Percentiles rank a stretch among this genome's conserved stretches.
Conservation (phyloP, 2,797 vertebrate genomes). For the Uromys caudimaculatus region DNA sequence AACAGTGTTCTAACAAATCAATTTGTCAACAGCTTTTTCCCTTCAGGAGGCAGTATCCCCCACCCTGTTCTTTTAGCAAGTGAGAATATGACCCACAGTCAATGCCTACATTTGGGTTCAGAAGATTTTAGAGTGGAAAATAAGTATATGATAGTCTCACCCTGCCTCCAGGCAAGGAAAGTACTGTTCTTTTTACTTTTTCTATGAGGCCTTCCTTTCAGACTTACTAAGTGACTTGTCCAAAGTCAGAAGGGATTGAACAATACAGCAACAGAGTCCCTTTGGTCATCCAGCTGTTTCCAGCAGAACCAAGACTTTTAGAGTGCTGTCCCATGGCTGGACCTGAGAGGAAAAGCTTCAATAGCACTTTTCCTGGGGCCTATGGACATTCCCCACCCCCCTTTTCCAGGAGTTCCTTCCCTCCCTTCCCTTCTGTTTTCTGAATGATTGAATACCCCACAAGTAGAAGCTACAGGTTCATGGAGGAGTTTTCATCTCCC, state of each 20-base stretch:
- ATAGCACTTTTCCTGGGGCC: background rate
- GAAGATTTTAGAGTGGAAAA: slow-evolving; percentile 30
- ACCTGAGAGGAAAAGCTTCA: background rate
- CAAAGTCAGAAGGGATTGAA: slow-evolving; percentile 29
- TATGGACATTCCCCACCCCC: background rate
- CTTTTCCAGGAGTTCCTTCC: background rate
- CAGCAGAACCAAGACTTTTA: background rate
- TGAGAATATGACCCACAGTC: background rate
- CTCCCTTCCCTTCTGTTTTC: background rate
- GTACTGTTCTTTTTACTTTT: background rate
- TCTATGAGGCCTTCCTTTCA: background rate
- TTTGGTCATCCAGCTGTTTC: background rate
- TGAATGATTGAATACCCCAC: background rate
- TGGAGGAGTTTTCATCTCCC: slow-evolving; percentile 60
- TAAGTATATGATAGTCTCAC: background rate
- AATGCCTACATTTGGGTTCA: background rate
- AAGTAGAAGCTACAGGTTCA: slow-evolving; percentile 72
- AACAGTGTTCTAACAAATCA: slow-evolving; percentile 64
- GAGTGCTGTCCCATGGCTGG: background rate
- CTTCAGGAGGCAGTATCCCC: slow-evolving; percentile 35
- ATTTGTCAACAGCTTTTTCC: slow-evolving; percentile 47
- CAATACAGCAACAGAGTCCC: background rate
- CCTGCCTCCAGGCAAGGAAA: slow-evolving; percentile 28
- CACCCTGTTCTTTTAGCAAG: slow-evolving; percentile 32
- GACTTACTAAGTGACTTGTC: background rate